A percentile compares a stretch with the other conserved stretches of the same genome.
phyloP scores from a whole-genome alignment of 2,797 vertebrate species.

The Gymnocypris eckloni region DNA sequence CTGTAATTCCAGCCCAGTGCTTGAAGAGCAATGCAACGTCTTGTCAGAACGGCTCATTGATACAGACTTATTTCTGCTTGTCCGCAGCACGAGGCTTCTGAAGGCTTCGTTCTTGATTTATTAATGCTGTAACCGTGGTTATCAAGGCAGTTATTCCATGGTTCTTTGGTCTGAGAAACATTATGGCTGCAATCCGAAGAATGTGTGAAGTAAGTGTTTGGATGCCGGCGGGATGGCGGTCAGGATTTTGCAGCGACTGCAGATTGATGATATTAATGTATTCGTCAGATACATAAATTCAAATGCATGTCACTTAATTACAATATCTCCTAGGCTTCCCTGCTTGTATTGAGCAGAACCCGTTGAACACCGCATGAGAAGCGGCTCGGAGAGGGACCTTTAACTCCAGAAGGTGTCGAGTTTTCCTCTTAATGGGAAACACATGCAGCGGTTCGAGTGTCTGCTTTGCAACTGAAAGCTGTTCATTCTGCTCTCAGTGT shows the following conservation, averaged over 20 bases:
- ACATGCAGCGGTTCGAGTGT: not conserved
- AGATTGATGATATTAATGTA: conserved; percentile 52
- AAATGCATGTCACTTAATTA: conserved; percentile 48
- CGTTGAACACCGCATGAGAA: not conserved
- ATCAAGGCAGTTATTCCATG: conserved; percentile 44
- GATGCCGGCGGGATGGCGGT: conserved; percentile 29
- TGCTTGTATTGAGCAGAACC: conserved; percentile 27
- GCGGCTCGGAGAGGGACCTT: not conserved
- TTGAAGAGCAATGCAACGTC: conserved; percentile 5
- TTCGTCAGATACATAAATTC: conserved; percentile 51
- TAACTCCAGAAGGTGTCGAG: not conserved
- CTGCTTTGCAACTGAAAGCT: not conserved
- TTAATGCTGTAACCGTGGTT: conserved; percentile 52
- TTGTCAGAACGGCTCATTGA: conserved; percentile 28
- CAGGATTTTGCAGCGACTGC: conserved; percentile 11
- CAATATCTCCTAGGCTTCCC: conserved; percentile 23
- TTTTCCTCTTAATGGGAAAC: conserved; percentile 28
- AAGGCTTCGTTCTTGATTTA: conserved; percentile 57
- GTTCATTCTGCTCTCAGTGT: not conserved
- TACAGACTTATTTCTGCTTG: conserved; percentile 15
- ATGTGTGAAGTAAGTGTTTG: conserved; percentile 62
- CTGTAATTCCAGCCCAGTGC: conserved; percentile 9
- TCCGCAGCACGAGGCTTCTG: conserved; percentile 1
- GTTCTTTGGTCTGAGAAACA: conserved; percentile 50
- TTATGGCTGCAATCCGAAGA: conserved; percentile 49